These are phyloP conservation scores for Oreohelix idahoensis DNA, from an alignment of 1,140 invertebrate species.

Conservation along the genomic window DNA sequence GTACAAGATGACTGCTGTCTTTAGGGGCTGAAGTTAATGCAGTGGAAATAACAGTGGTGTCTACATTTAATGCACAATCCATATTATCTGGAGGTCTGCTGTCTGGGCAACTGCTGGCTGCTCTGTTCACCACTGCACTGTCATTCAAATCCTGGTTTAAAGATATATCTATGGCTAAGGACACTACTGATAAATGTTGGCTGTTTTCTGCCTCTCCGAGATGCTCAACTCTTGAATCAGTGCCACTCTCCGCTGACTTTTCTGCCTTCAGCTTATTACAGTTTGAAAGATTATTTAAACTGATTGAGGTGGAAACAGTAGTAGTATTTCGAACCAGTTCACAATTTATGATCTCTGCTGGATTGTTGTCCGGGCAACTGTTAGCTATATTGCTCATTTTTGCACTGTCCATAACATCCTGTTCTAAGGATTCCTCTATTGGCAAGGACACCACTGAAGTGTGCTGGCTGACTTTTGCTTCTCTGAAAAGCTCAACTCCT, in stretches of 20 bases:
- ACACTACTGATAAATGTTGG: not conserved
- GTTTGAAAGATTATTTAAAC: not conserved
- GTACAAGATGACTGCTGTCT: not conserved
- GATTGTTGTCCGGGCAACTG: not conserved
- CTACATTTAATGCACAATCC: not conserved
- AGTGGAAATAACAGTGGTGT: not conserved
- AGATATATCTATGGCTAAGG: not conserved
- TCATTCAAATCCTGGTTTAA: not conserved
- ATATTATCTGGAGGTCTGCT: not conserved
- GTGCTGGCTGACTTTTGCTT: not conserved
- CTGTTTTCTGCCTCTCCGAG: not conserved
- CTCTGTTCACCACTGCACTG: not conserved
- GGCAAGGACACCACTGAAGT: not conserved
- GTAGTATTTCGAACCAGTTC: not conserved
- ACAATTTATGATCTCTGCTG: not conserved
- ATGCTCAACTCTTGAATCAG: not conserved
- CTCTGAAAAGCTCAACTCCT: not conserved
- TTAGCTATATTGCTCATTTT: not conserved
- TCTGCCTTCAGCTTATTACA: not conserved
- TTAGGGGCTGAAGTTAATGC: not conserved
- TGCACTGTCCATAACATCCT: not conserved
- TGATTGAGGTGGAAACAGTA: not conserved
- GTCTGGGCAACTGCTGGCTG: not conserved
- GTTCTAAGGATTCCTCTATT: not conserved
- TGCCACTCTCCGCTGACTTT: not conserved